Evolutionary conservation across 2,888 invertebrate genomes (phyloP).

Genomic region (Agonopterix heracliana): DNA sequence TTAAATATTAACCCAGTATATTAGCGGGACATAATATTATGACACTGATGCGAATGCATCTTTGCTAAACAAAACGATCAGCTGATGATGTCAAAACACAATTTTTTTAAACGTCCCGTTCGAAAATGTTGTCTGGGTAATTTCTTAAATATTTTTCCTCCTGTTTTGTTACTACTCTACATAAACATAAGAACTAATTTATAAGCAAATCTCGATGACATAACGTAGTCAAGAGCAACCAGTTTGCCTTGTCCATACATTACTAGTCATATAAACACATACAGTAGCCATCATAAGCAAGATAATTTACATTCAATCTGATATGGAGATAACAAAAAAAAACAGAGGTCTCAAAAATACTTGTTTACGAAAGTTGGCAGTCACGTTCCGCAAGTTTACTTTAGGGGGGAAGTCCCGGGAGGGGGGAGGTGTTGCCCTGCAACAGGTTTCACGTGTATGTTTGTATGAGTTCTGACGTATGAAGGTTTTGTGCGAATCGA

Average conservation of each 20-base stretch:
- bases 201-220: neutral
- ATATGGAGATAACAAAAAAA: neutral
- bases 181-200: neutral
- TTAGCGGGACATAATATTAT: too few species aligned
- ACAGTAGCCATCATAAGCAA: too few species aligned
- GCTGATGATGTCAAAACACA: too few species aligned
- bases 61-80: too few species aligned
- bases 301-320: neutral
- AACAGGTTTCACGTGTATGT: constrained; percentile 13
- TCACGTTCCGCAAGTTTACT: constrained; percentile 8
- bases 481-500: too few species aligned
- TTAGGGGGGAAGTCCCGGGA: neutral
- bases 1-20: too few species aligned
- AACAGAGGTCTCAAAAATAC: constrained; percentile 10
- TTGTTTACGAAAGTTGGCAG: constrained; percentile 15
- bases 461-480: neutral
- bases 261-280: neutral
- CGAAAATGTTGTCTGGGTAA: too few species aligned
- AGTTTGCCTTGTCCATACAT: neutral
- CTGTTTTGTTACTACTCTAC: too few species aligned
- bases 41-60: too few species aligned
- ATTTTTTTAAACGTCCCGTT: too few species aligned
- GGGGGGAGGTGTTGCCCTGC: constrained; percentile 7
- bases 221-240: neutral
- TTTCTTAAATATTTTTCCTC: too few species aligned